These are phyloP conservation scores for Conus canariensis DNA, from an alignment of 2,888 invertebrate species.

Conservation along the genomic window DNA sequence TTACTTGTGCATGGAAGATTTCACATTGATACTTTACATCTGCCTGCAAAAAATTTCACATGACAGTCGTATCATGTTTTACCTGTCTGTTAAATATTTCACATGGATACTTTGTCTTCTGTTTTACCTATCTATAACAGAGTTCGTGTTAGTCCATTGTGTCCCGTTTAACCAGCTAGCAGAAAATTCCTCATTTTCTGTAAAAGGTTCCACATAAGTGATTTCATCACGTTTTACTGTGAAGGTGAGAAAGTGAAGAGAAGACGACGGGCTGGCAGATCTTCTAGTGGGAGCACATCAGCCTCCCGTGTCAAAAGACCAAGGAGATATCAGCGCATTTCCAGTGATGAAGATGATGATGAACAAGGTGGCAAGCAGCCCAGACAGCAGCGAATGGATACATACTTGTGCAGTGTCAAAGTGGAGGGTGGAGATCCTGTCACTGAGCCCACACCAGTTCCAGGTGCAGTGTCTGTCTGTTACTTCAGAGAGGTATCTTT, in stretches of 20 bases:
- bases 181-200: no score
- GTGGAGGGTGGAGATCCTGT: neutral
- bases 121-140: no score
- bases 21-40: no score
- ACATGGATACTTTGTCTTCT: no score
- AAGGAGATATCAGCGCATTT: neutral
- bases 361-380: neutral
- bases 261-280: neutral
- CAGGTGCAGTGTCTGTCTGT: neutral
- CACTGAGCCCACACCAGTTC: neutral
- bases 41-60: no score
- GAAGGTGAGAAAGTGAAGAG: neutral
- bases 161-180: no score
- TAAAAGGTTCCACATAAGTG: neutral
- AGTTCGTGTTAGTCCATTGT: no score
- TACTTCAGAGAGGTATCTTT: no score
- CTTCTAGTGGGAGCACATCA: neutral
- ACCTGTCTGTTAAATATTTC: no score
- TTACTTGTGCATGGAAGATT: no score
- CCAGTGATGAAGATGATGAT: neutral
- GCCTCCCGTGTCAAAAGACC: neutral
- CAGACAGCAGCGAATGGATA: constrained; percentile 4
- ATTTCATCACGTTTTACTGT: neutral
- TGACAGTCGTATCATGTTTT: no score
- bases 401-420: neutral